A percentile compares a stretch with the other conserved stretches of the same genome.
Conservation (phyloP, 2,888 invertebrate species). For the Hirtodrosophila alboralis region DNA sequence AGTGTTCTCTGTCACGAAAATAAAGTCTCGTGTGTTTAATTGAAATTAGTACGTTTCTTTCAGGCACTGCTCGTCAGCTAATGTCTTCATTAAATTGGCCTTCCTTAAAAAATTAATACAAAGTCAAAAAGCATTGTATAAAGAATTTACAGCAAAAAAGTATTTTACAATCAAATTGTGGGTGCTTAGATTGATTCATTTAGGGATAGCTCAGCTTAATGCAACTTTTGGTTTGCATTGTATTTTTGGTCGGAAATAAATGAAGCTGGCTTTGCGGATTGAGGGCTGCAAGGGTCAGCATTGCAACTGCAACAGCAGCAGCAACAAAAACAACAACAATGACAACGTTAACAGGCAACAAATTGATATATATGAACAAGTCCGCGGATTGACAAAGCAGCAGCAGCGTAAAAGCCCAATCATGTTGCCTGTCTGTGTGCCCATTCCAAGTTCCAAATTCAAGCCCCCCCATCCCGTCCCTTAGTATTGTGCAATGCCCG, state of each 20-base stretch:
- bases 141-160: not conserved
- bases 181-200: not conserved
- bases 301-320: constrained; percentile 32
- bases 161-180: not conserved
- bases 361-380: constrained; percentile 75
- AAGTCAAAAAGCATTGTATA: no score
- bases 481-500: constrained; percentile 30
- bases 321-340: constrained; percentile 38
- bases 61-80: constrained; percentile 10
- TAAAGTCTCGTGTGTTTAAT: constrained; percentile 50
- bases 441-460: constrained; percentile 8
- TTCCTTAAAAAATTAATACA: no score
- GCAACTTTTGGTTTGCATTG: constrained; percentile 5
- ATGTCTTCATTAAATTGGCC: constrained; percentile 47
- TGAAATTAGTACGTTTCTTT: constrained; percentile 40
- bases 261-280: constrained; percentile 50
- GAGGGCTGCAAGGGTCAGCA: constrained; percentile 38
- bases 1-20: constrained; percentile 29
- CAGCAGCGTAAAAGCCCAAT: constrained; percentile 68
- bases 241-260: constrained; percentile 24
- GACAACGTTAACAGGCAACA: constrained; percentile 63
- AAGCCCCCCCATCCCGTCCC: constrained; percentile 19
- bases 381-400: constrained; percentile 76
- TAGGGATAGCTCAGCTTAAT: constrained; percentile 8
- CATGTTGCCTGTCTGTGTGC: constrained; percentile 64